These are phyloP conservation scores for Marronus borbonicus DNA, from an alignment of 2,888 invertebrate genomes.

Conservation along the genomic window DNA sequence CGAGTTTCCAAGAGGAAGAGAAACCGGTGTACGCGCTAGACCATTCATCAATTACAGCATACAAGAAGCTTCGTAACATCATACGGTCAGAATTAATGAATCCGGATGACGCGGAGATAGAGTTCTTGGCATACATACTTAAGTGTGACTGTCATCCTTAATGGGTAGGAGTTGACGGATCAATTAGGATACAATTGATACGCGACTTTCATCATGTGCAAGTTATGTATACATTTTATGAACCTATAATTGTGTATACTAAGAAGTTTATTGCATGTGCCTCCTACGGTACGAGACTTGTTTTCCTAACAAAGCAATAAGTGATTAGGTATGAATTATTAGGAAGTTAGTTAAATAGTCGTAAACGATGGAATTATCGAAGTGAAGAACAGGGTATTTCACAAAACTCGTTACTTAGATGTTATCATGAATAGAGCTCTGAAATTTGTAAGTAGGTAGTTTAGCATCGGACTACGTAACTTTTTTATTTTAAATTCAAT, in stretches of 20 bases:
- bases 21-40: not conserved
- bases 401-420: no score
- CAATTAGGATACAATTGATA: conserved; percentile 7
- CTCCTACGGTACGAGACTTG: not conserved
- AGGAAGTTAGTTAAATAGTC: no score
- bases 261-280: not conserved
- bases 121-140: conserved; percentile 8
- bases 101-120: not conserved
- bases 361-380: no score
- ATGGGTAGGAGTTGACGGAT: conserved; percentile 1
- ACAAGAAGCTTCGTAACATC: not conserved
- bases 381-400: no score
- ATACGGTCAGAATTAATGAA: conserved; percentile 4
- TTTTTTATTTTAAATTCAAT: no score
- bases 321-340: no score
- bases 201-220: conserved; percentile 2
- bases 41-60: not conserved
- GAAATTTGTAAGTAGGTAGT: no score
- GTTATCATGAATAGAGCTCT: no score
- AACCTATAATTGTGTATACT: not conserved
- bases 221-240: not conserved
- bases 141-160: conserved; percentile 4
- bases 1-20: not conserved
- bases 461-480: no score
- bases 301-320: not conserved